These are phyloP conservation scores for Lagorchestes hirsutus DNA, from an alignment of 2,797 vertebrate genomes.

Conservation along the genomic window DNA sequence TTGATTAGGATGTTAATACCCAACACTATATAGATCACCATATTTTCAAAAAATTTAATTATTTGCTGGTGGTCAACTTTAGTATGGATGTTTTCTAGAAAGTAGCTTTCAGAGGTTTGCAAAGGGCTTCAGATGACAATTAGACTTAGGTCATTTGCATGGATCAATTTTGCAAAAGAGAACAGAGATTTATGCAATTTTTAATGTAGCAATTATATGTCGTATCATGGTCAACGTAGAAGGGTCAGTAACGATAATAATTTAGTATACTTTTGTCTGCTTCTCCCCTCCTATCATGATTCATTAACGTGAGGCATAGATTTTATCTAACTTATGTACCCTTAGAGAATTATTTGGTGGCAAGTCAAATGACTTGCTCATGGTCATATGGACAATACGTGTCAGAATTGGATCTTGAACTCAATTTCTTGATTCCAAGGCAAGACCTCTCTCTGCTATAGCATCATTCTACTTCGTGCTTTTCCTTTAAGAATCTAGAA, in stretches of 20 bases:
- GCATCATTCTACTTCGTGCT: not conserved
- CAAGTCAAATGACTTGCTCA: not conserved
- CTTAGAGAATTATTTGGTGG: not conserved
- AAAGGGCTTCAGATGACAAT: not conserved
- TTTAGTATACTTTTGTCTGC: not conserved
- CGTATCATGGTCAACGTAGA: not conserved
- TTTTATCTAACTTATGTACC: not conserved
- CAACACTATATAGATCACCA: not conserved
- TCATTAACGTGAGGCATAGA: not conserved
- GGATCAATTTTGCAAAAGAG: not conserved
- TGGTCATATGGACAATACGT: not conserved
- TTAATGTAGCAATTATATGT: not conserved
- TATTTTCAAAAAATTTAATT: not conserved
- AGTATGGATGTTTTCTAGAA: not conserved
- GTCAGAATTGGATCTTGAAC: not conserved
- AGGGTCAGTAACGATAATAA: not conserved
- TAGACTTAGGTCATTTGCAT: not conserved
- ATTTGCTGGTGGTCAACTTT: not conserved
- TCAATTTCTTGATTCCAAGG: not conserved
- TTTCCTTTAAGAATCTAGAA: slow-evolving; percentile 30
- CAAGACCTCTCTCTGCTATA: not conserved
- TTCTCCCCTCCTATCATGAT: not conserved
- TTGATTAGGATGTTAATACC: slow-evolving; percentile 38
- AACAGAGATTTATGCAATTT: not conserved
- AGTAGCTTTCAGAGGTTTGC: not conserved